These are phyloP conservation scores for Macroteleia sp. DNA, from an alignment of 2,888 invertebrate species.

Conservation along the genomic window DNA sequence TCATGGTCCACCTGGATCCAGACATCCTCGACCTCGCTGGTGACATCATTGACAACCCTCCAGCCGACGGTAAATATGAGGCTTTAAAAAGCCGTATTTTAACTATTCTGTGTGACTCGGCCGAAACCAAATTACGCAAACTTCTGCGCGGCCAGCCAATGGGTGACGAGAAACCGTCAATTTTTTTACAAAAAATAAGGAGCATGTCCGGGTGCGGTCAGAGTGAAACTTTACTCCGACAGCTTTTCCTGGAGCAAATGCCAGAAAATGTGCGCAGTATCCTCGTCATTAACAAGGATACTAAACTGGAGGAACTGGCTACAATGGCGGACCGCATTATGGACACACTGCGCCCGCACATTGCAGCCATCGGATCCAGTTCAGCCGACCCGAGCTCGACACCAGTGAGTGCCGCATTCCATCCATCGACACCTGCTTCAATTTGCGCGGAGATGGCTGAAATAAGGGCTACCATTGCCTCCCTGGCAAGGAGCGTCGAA, in stretches of 20 bases:
- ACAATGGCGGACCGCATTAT: not conserved
- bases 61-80: slow-evolving; percentile 1
- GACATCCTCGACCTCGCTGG: slow-evolving; percentile 15
- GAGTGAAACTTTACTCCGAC: not conserved
- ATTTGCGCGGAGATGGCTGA: too few relatives aligned
- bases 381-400: too few relatives aligned
- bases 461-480: too few relatives aligned
- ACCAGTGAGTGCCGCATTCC: too few relatives aligned
- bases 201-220: not conserved
- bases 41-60: slow-evolving; percentile 14
- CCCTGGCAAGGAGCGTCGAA: too few relatives aligned
- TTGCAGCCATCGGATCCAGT: not conserved
- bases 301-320: not conserved
- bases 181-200: not conserved
- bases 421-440: too few relatives aligned
- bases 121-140: not conserved
- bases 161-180: not conserved
- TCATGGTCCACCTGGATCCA: slow-evolving; percentile 8
- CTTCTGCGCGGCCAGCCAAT: not conserved
- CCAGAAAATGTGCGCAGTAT: not conserved
- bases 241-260: not conserved
- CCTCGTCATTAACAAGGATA: not conserved
- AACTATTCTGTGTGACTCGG: not conserved
- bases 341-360: not conserved
- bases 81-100: not conserved